Base-by-base conservation (phyloP, 2,797 vertebrate genomes). In the Sebastes cheni region DNA sequence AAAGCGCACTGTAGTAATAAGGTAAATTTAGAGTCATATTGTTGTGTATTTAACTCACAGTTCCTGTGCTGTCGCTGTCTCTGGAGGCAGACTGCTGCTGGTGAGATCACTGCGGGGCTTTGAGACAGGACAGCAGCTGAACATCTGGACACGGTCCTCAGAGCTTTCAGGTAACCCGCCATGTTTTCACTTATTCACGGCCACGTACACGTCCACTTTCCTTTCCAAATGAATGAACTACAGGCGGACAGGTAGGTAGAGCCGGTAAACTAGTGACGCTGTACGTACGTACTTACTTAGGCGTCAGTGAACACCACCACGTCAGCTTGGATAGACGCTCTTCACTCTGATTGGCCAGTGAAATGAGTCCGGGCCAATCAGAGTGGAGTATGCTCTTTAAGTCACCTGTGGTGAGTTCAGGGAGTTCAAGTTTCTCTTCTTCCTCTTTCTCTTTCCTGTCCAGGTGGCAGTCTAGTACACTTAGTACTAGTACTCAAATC, bases 91-190 rank as follows among this genome's bases (percentile, higher is more conserved):
- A 46, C 73, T 7, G 90, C 79, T 9, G 93, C 90, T 54, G 95
- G 89, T 56, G 91, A 90, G 2, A 96, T 62, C 56, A 83, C 92
- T 1, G 94, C 92, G 0, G 95, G 94, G 34, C 58, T 90, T 75
- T 83, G 94, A 3, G 89, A 80, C 50, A 93, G 76, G 1, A 11
- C 54, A 2, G 91, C 84, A 0, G 80, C 83, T 12, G 91, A 69
- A 11, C 82, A 75, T 66, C 91, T 92, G 36, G 91, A 85, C 42
- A 94, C 81, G 42, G 91, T 60, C 46, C 82, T 89, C 10, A 94
- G 87, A 72, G 93, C 91, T 80, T 94, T 95, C 10, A 97, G 83
- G 91, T 94, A 96, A 60, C 91, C 93, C 50, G 97, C 95, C 97
- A 98, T 98, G 73, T 75, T 76, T 46, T 46, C 0, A 42, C 39